Evolutionary conservation across 2,797 vertebrate species (phyloP).

Genomic region (Octomys mimax): DNA sequence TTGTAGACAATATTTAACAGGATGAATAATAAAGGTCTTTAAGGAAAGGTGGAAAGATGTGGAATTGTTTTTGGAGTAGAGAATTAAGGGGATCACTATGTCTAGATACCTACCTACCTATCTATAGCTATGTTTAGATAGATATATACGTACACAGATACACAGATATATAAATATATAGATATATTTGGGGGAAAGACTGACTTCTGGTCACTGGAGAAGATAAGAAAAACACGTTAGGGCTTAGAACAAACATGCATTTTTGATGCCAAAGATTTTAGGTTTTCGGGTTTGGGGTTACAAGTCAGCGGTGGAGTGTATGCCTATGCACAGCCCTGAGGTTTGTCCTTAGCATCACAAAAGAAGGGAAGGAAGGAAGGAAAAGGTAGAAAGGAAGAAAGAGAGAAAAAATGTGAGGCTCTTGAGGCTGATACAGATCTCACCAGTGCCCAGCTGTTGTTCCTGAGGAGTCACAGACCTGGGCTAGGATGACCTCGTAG

Average conservation of each 20-base stretch:
- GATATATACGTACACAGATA: too few species aligned
- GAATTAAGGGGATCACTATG: not conserved
- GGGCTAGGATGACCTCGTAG: not conserved
- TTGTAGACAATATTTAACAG: not conserved
- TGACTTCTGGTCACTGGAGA: not conserved
- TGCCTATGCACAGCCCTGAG: not conserved
- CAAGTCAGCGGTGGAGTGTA: not conserved
- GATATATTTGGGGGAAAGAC: not conserved
- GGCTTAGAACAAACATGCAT: not conserved
- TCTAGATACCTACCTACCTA: too few species aligned
- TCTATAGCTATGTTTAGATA: too few species aligned
- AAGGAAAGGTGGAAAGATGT: conserved; percentile 30
- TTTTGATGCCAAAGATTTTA: conserved; percentile 12
- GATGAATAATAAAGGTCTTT: not conserved
- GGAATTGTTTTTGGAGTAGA: conserved; percentile 18
- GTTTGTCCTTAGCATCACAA: not conserved
- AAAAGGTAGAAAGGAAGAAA: not conserved
- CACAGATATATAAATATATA: not conserved
- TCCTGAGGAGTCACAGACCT: not conserved
- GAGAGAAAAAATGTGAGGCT: not conserved
- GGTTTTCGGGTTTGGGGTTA: not conserved
- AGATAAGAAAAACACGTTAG: not conserved
- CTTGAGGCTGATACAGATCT: not conserved
- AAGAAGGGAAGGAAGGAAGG: not conserved
- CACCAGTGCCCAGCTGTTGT: not conserved